Percentiles rank a stretch among this genome's conserved stretches.
Conservation (phyloP, 2,113 vertebrate species). For the Cisticola juncidis region DNA sequence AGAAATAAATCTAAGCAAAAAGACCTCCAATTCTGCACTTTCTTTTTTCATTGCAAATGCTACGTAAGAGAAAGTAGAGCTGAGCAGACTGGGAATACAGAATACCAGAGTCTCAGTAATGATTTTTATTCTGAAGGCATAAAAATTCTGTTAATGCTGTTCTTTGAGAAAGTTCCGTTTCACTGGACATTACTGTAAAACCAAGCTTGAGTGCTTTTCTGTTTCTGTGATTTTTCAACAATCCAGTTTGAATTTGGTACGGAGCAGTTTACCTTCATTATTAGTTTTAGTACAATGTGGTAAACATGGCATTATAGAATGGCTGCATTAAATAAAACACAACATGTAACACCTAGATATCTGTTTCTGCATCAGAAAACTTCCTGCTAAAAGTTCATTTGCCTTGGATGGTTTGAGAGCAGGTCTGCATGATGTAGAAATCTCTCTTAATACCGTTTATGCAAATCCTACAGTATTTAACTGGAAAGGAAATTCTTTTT, state of each 20-base stretch:
- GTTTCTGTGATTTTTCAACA: neutral
- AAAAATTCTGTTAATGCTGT: neutral
- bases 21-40: neutral
- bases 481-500: constrained; percentile 64
- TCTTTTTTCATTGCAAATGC: neutral
- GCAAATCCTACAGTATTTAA: constrained; percentile 67
- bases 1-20: neutral
- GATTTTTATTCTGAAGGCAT: neutral
- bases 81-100: neutral
- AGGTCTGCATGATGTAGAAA: constrained; percentile 61
- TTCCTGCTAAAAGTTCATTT: constrained; percentile 46
- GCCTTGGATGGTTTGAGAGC: constrained; percentile 36
- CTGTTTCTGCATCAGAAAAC: neutral
- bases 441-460: constrained; percentile 57
- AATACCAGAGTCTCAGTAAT: neutral
- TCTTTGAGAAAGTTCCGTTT: neutral
- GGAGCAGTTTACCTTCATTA: neutral
- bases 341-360: neutral
- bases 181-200: neutral
- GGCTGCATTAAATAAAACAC: neutral
- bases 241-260: neutral
- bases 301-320: neutral
- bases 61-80: neutral
- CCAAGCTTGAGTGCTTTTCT: neutral
- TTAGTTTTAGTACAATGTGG: neutral